These are phyloP conservation scores for Ptychobarbus kaznakovi DNA, from an alignment of 2,797 vertebrate species.

Conservation along the genomic window DNA sequence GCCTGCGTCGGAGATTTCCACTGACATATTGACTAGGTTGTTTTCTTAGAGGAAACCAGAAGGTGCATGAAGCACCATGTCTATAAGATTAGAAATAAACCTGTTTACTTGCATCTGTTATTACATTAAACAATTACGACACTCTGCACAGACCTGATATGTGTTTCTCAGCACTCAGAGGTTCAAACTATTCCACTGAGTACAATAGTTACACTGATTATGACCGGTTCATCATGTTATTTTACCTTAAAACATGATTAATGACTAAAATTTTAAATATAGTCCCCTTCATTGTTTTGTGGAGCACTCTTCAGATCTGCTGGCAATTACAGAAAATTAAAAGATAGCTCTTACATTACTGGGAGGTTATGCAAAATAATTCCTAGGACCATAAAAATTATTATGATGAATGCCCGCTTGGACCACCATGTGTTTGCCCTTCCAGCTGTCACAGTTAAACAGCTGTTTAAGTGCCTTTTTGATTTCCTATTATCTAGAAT, in stretches of 20 bases:
- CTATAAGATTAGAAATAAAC: slow-evolving; percentile 24
- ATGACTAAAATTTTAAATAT: slow-evolving; percentile 1
- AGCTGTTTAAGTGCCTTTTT: slow-evolving; percentile 4
- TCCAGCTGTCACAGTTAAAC: background rate
- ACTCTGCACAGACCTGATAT: background rate
- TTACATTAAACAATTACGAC: slow-evolving; percentile 6
- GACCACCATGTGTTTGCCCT: background rate
- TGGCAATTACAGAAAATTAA: background rate
- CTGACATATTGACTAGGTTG: slow-evolving; percentile 29
- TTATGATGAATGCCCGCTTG: background rate
- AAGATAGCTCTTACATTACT: background rate
- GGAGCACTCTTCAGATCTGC: background rate
- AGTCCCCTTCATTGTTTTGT: background rate
- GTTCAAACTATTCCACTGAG: slow-evolving; percentile 10
- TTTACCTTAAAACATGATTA: background rate
- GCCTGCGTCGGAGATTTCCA: background rate
- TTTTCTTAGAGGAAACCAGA: slow-evolving; percentile 21
- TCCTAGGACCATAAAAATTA: background rate
- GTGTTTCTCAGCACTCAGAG: background rate
- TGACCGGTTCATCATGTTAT: background rate
- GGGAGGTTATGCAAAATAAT: background rate
- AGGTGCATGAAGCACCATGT: slow-evolving; percentile 15
- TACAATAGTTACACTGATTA: background rate
- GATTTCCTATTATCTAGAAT: background rate
- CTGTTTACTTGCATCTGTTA: slow-evolving; percentile 18